Percentiles rank a stretch among this genome's conserved stretches.
These are phyloP conservation scores for Epinotia bilunana DNA, from an alignment of 2,888 invertebrate species.

Conservation along the genomic window DNA sequence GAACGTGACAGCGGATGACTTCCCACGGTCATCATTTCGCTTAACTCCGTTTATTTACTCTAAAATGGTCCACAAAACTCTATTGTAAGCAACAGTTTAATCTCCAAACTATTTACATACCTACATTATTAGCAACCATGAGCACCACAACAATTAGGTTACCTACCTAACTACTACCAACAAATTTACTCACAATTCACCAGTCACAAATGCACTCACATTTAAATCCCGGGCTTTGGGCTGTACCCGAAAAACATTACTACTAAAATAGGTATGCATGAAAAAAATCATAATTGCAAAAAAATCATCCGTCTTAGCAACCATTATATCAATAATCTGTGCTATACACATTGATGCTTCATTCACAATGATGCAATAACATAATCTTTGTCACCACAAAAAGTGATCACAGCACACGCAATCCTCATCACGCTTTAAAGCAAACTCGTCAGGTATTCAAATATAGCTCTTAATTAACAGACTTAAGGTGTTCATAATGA, in stretches of 20 bases:
- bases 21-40: conserved; percentile 36
- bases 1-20: conserved; percentile 15
- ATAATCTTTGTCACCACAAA: conserved; percentile 22
- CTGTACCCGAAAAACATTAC: not conserved
- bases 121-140: not conserved
- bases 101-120: not conserved
- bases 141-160: no score
- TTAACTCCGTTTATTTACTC: conserved; percentile 10
- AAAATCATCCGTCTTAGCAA: not conserved
- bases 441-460: not conserved
- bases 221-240: no score
- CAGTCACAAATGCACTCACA: not conserved
- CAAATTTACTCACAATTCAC: not conserved
- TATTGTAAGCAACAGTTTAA: not conserved
- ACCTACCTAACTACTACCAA: no score
- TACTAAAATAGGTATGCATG: not conserved
- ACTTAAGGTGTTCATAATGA: conserved; percentile 4
- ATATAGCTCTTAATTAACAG: not conserved
- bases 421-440: not conserved
- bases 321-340: conserved; percentile 11
- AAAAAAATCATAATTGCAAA: not conserved
- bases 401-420: conserved; percentile 27
- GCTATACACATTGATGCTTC: conserved; percentile 9
- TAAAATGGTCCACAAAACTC: conserved; percentile 4
- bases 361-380: conserved; percentile 26